Conservation (phyloP, 2,113 vertebrate genomes). For the Ictidomys tridecemlineatus region DNA sequence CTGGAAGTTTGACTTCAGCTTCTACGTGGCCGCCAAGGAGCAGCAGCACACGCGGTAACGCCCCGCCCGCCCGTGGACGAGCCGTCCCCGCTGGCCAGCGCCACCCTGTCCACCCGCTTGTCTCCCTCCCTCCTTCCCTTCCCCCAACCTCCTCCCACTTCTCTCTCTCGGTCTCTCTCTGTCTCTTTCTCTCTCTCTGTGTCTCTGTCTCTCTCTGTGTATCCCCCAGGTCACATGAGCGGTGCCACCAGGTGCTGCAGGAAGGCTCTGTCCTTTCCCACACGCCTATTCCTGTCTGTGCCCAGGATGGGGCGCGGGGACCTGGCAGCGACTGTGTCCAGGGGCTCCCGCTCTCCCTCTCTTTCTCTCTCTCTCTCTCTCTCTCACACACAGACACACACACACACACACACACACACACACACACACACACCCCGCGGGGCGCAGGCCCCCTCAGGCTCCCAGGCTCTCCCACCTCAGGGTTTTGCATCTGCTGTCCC, state of each 20-base stretch:
- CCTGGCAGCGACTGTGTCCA: rapidly evolving
- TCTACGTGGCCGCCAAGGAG: constrained; percentile 93
- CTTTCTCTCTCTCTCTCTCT: too few relatives aligned
- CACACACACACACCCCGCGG: too few relatives aligned
- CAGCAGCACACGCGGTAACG: constrained; percentile 94
- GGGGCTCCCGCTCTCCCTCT: rapidly evolving
- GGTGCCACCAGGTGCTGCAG: neutral
- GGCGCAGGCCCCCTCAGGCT: too few relatives aligned
- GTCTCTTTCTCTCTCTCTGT: neutral
- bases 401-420: too few relatives aligned
- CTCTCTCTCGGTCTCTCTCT: too few relatives aligned
- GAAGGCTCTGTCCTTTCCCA: neutral
- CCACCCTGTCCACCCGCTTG: neutral
- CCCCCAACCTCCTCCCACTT: too few relatives aligned
- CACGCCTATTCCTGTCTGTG: neutral
- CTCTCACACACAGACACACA: too few relatives aligned
- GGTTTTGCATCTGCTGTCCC: too few relatives aligned
- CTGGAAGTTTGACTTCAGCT: constrained; percentile 96
- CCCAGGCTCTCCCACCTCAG: too few relatives aligned
- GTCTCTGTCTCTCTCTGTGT: too few relatives aligned
- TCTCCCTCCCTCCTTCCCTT: neutral
- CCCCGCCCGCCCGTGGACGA: neutral
- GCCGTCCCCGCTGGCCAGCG: rapidly evolving
- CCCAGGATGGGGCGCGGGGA: neutral
- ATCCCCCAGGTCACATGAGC: neutral